Evolutionary conservation across 2,797 vertebrate species (phyloP).

Genomic region (Microctenopoma lineatum): DNA sequence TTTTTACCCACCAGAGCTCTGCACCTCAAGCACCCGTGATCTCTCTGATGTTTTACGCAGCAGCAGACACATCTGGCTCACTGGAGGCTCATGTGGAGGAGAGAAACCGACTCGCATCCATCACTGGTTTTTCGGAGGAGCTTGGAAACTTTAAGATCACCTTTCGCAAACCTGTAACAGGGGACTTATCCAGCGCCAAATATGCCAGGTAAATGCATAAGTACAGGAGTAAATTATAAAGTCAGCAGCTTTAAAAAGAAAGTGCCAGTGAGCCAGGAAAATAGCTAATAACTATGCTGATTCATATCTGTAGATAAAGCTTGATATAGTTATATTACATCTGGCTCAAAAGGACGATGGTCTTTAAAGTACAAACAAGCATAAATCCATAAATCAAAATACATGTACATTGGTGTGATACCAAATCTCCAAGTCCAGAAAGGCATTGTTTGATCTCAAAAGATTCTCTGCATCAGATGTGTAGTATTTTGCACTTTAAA

Average conservation of each 20-base stretch:
- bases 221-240: conserved; percentile 2
- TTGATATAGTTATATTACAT: not conserved
- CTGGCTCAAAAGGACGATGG: too few species aligned
- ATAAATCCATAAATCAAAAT: not conserved
- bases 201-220: conserved; percentile 86
- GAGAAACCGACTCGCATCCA: conserved; percentile 82
- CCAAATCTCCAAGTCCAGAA: not conserved
- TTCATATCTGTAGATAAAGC: not conserved
- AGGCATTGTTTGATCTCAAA: not conserved
- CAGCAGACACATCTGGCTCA: conserved; percentile 89
- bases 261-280: not conserved
- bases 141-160: conserved; percentile 92
- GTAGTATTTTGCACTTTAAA: not conserved
- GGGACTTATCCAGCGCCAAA: conserved; percentile 76
- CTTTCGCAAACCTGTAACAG: conserved; percentile 85
- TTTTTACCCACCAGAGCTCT: conserved; percentile 69
- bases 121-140: conserved; percentile 89
- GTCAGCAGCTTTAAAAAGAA: conserved; percentile 4
- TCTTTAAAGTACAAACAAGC: not conserved
- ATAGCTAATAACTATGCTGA: not conserved
- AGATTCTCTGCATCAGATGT: conserved; percentile 2
- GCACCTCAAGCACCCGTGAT: conserved; percentile 80
- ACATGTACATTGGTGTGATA: not conserved
- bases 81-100: conserved; percentile 85
- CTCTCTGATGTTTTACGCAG: conserved; percentile 94